Base-by-base conservation (phyloP, 2,888 invertebrate genomes). In the Cephus runcator region DNA sequence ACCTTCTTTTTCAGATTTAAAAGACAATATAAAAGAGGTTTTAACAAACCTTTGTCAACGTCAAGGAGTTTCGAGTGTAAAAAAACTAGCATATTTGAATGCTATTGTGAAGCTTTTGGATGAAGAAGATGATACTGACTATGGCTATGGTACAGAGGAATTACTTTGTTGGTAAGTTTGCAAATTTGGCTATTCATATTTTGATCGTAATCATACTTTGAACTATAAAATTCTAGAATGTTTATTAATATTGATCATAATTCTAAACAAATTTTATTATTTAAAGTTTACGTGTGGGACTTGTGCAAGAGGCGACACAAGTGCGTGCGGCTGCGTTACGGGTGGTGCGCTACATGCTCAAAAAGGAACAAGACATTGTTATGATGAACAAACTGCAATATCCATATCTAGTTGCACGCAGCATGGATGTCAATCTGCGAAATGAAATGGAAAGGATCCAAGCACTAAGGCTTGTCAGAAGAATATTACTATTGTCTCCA, bases 401-500 rank as follows among this genome's bases (percentile, higher is more conserved):
- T 88, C 97, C 97, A 83, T 96, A 95, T 92, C 94, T 98, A 85
- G 94, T 98, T 81, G 95, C 95, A 84, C 95, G 97, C 94, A 98
- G 97, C 83, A 94, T 99, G 90, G 99, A 99, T 92, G 93, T 98
- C 81, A 95, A 96, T 92, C 93, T 98, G 75, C 96, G 96, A 86
- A 98, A 98, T 92, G 98, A 99, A 91, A 95, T 97, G 85, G 99
- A 98, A 91, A 94, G 98, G 73, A 95, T 97, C 77, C 98, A 98
- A 92, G 98, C 97, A 1, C 93, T 98, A 85, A 95, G 98, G 87
- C 94, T 99, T 80, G 96, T 97, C 78, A 93, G 97, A 76, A 93
- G 94, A 90, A 93, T 96, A 85, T 91, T 96, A 75, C 93, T 93
- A 87, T 93, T 94, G 88, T 93, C 94, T 68, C 95, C 96, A 0